These are phyloP conservation scores for Bathybates hornii DNA, from an alignment of 2,113 vertebrate species.

Conservation along the genomic window DNA sequence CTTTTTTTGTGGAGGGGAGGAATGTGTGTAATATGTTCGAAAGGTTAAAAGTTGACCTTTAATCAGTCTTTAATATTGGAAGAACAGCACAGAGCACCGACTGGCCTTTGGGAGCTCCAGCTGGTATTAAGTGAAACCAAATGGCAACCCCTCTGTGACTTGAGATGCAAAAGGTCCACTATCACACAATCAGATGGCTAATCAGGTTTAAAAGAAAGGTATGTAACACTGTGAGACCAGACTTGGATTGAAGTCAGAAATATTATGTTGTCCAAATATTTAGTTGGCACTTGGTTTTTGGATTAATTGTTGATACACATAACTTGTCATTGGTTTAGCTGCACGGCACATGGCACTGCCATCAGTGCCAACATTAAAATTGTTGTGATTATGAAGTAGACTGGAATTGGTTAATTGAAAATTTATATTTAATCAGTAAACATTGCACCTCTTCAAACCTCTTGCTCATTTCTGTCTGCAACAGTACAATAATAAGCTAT, in stretches of 20 bases:
- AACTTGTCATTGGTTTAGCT: neutral
- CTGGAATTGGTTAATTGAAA: neutral
- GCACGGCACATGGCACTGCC: neutral
- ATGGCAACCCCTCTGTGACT: neutral
- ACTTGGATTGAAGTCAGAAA: neutral
- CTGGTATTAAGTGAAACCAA: neutral
- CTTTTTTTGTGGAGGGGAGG: neutral
- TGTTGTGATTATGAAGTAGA: neutral
- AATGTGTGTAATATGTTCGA: neutral
- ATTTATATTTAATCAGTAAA: neutral
- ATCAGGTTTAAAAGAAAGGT: neutral
- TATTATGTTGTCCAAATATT: neutral
- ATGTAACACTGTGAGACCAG: neutral
- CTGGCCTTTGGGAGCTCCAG: neutral
- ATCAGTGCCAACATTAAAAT: neutral
- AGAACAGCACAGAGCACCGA: neutral
- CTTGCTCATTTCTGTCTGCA: neutral
- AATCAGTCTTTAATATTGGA: slow-evolving; percentile 2
- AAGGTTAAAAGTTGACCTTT: neutral
- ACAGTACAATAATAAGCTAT: neutral
- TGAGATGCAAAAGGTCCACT: neutral
- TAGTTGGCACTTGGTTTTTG: neutral
- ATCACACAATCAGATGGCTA: neutral
- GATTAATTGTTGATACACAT: neutral
- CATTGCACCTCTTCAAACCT: neutral